phyloP scores from a whole-genome alignment of 1,140 invertebrate species.

The Manduca sexta region DNA sequence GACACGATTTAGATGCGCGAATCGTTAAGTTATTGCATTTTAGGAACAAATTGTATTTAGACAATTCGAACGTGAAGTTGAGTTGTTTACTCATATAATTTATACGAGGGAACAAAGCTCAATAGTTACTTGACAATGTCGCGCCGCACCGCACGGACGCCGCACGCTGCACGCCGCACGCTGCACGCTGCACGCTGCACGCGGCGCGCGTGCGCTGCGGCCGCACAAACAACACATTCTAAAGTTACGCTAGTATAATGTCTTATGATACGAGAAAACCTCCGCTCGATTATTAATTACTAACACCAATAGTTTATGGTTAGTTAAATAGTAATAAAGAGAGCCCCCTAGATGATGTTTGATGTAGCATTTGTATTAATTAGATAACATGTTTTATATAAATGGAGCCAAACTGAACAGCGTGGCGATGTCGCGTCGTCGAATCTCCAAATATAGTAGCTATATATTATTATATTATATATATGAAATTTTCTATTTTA shows the following conservation, averaged over 20 bases:
- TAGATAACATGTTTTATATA: constrained; percentile 57
- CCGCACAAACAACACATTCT: constrained; percentile 4
- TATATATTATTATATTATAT: constrained; percentile 19
- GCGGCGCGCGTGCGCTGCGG: background rate
- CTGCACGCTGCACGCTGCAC: too few relatives aligned
- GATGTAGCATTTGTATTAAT: constrained; percentile 64
- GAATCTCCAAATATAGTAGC: constrained; percentile 65
- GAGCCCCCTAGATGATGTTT: constrained; percentile 51
- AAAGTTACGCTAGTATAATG: constrained; percentile 26
- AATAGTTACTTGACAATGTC: constrained; percentile 15
- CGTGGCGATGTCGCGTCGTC: constrained; percentile 36
- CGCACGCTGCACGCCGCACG: background rate
- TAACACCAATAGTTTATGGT: constrained; percentile 63
- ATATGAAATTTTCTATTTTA: constrained; percentile 68
- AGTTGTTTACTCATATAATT: constrained; percentile 38
- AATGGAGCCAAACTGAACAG: constrained; percentile 26
- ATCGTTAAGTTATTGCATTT: constrained; percentile 19
- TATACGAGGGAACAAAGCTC: constrained; percentile 53
- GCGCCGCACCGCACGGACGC: constrained; percentile 2
- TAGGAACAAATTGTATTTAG: constrained; percentile 47
- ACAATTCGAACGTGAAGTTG: constrained; percentile 36
- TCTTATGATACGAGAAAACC: constrained; percentile 47
- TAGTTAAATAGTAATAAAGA: constrained; percentile 49
- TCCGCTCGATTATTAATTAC: constrained; percentile 43
- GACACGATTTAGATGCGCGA: constrained; percentile 9